Evolutionary conservation across 1,140 invertebrate species (phyloP), one percentile per base, ranked within the genome.

Genomic region (Cydia amplana): DNA sequence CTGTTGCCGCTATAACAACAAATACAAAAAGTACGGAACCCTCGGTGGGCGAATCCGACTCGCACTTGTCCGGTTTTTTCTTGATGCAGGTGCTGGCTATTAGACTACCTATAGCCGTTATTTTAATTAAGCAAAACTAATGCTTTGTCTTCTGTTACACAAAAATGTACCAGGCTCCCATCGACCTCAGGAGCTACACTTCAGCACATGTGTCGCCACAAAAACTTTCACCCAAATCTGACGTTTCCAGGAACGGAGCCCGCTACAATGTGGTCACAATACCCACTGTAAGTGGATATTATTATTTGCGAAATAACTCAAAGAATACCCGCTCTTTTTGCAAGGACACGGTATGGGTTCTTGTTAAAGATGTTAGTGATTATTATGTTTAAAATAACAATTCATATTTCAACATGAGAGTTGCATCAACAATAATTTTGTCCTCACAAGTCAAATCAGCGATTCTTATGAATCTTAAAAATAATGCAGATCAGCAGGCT

Each of bases 221-320:
- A 84, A 87, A 86, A 82, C 83, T 83, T 84, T 86, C 82, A 79
- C 82, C 79, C 77, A 77, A 83, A 81, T 46, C 64, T 70, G 79
- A 76, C 80, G 79, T 80, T 83, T 83, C 84, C 75, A 77, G 77
- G 83, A 87, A 87, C 46, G 75, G 83, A 83, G 84, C 78, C 77
- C 51, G 74, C 63, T 77, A 83, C 83, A 67, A 25, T 32, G 55
- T 64, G 64, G 74, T 32, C 64, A 70, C 64, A 83, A 76, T 83
- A 76, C 72, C 67, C 64, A 82, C 40, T 73, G 72, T 73, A 49
- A 25, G 55, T 60, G 46, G 72, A 49, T 49, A 73, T 73, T 43
- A 72, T 72, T 72, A 18, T 46, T 73, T 51, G 43, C 14, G 80
- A 83, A 85, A 84, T 83, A 90, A 90, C 55, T 60, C 55, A 60